Base-by-base conservation (phyloP, 2,888 invertebrate genomes). In the Aphrophora alni region DNA sequence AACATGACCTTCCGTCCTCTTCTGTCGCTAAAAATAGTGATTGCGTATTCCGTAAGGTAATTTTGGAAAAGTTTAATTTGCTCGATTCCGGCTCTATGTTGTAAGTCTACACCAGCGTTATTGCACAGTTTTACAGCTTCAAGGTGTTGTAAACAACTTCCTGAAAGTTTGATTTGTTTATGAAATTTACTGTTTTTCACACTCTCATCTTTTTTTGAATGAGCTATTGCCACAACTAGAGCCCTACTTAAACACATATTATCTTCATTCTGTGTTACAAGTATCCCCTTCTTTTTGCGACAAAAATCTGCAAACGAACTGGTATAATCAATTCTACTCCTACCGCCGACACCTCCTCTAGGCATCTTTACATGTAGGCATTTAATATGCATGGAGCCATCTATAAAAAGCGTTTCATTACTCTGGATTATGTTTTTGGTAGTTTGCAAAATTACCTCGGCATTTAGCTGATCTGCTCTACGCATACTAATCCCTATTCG, bases 211-310 rank as follows among this genome's bases (percentile, higher is more conserved):
- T 83, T 83, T 8, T 75, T 70, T 4, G 59, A 77, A 12, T 76
- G 12, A 4, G 83, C 84, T n/a, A 76, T 82, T 0, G 83, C 82
- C 0, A 83, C 80, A 4, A 83, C 83, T 12, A 84, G 75, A 10
- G 82, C 83, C 14, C 79, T 38, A 7, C 78, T 59, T 5, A 81
- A 44, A 70, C 81, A 81, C 2, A 79, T 33, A 26, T 68, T 82
- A 69, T 84, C 84, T 68, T 79, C 82, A 81, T 85, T 85, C 8
- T 33, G 33, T 33, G 8, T 33, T 33, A 33, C 33, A 8, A 33
- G 3, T 33, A 33, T 33, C 3, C 33, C 33, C 33, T 33, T 33
- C 33, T 33, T 33, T 33, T 33, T 33, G 3, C 33, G n/a, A 33
- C 33, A 33, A 5, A 33, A 33, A 33, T 33, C 33, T 33, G 33